Percentiles rank a stretch among this genome's conserved stretches.
These are phyloP conservation scores for Athripsodes cinereus DNA, from an alignment of 2,888 invertebrate genomes.

Conservation along the genomic window DNA sequence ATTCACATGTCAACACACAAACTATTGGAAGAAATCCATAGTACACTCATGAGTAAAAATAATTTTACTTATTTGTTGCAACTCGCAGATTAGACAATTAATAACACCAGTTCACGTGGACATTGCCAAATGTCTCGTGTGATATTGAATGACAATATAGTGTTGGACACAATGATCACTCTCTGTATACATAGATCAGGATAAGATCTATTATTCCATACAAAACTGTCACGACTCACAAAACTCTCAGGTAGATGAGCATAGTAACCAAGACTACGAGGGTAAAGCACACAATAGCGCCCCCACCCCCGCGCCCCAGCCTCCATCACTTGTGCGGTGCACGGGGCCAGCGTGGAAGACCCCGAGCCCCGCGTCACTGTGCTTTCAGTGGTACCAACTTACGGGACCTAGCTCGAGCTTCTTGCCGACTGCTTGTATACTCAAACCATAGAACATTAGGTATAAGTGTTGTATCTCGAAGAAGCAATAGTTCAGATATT, in stretches of 20 bases:
- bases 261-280: conserved; percentile 4
- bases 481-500: conserved; percentile 76
- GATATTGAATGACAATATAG: no score
- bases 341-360: conserved; percentile 40
- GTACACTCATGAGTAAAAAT: no score
- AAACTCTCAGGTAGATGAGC: background rate
- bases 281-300: conserved; percentile 30
- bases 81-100: no score
- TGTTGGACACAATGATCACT: no score
- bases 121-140: no score
- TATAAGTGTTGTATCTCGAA: conserved; percentile 84
- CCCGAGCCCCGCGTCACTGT: conserved; percentile 64
- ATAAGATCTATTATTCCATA: conserved; percentile 48
- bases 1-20: no score
- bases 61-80: no score
- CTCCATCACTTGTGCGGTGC: conserved; percentile 35
- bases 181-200: no score
- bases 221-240: background rate
- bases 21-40: no score
- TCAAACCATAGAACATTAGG: conserved; percentile 93
- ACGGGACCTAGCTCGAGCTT: conserved; percentile 71
- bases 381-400: conserved; percentile 77
- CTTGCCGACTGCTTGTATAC: conserved; percentile 80
- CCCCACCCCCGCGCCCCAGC: conserved; percentile 36
- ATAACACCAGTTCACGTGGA: no score